These are phyloP conservation scores for Pterophyllum scalare DNA, from an alignment of 2,113 vertebrate species.

Conservation along the genomic window DNA sequence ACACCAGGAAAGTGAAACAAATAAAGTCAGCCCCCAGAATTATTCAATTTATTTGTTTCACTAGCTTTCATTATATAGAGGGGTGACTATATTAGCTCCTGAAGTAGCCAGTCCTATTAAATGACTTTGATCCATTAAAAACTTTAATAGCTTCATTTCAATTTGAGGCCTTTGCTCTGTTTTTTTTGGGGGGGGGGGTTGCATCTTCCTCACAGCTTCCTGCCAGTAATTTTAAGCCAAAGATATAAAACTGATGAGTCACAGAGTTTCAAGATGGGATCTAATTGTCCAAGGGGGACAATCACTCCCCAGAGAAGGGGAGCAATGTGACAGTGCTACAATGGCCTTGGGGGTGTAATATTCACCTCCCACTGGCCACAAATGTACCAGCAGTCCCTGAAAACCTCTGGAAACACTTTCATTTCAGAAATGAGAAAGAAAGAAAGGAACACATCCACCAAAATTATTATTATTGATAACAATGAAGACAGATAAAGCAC, in stretches of 20 bases:
- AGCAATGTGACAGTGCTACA: not conserved
- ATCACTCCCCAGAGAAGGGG: not conserved
- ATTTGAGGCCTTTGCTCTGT: not conserved
- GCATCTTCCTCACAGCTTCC: not conserved
- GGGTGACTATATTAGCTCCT: not conserved
- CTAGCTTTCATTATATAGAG: not conserved
- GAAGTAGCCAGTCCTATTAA: not conserved
- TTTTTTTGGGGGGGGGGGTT: no score
- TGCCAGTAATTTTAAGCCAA: not conserved
- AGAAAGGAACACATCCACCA: not conserved
- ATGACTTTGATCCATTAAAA: not conserved
- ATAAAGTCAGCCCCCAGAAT: not conserved
- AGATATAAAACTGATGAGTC: not conserved
- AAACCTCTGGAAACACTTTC: not conserved
- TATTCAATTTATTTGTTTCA: slow-evolving; percentile 1
- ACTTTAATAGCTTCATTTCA: not conserved
- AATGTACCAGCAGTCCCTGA: not conserved
- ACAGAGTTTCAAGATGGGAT: not conserved
- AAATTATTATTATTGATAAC: not conserved
- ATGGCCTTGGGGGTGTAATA: not conserved
- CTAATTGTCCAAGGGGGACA: not conserved
- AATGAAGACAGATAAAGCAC: not conserved
- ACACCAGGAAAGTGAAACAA: slow-evolving; percentile 2
- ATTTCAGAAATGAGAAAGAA: not conserved
- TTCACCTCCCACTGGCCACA: not conserved